Conservation (phyloP, 2,113 vertebrate genomes). For the Alethe castanea region DNA sequence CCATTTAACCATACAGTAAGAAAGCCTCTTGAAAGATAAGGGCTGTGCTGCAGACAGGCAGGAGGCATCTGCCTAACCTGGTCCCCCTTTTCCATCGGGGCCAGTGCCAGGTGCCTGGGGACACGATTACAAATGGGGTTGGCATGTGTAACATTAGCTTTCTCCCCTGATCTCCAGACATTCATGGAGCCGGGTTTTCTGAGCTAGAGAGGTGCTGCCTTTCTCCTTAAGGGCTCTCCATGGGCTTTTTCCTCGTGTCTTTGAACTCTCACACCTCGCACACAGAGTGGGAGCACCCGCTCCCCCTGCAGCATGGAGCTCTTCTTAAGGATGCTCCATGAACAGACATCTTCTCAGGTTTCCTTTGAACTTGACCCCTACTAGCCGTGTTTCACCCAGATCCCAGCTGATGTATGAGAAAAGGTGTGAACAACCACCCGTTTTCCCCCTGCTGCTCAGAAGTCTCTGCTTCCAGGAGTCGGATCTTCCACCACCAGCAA, state of each 20-base stretch:
- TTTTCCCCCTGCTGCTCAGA: not conserved
- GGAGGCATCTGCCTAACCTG: not conserved
- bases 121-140: not conserved
- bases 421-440: not conserved
- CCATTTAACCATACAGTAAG: not conserved
- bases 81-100: not conserved
- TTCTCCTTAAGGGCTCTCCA: constrained; percentile 19
- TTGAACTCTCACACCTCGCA: not conserved
- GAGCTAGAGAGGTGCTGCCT: not conserved
- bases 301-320: not conserved
- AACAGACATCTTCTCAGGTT: not conserved
- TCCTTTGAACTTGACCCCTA: not conserved
- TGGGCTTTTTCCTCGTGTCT: not conserved
- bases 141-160: not conserved
- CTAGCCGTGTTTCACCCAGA: not conserved
- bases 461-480: not conserved
- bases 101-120: not conserved
- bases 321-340: not conserved
- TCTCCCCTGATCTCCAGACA: not conserved
- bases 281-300: accelerated
- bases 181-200: not conserved
- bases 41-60: not conserved
- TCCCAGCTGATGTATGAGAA: not conserved
- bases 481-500: not conserved
- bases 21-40: constrained; percentile 8